These are phyloP conservation scores for Chunga burmeisteri DNA, from an alignment of 2,113 vertebrate genomes.

Conservation along the genomic window DNA sequence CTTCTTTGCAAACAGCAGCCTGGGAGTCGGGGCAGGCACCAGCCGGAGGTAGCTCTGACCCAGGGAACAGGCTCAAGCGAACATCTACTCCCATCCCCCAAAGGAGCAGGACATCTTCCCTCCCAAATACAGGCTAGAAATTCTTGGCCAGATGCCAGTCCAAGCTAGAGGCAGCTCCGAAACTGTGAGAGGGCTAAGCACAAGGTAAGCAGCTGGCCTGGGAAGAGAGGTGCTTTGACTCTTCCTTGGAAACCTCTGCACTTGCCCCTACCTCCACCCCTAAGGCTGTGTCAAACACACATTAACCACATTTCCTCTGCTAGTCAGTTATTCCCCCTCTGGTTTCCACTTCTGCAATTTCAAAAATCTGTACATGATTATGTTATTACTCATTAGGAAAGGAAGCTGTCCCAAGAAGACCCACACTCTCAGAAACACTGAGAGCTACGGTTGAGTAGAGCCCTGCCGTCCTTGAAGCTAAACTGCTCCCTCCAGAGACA, in stretches of 20 bases:
- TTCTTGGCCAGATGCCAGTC: not conserved
- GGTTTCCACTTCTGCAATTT: constrained; percentile 54
- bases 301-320: not conserved
- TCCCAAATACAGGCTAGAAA: not conserved
- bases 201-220: not conserved
- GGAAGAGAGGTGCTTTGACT: not conserved
- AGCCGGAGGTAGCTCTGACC: not conserved
- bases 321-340: not conserved
- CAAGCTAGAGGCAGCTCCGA: not conserved
- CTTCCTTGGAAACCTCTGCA: not conserved
- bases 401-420: not conserved
- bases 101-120: not conserved
- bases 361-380: not conserved
- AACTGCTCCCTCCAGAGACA: not conserved
- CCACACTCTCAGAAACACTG: not conserved
- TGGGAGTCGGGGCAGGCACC: not conserved
- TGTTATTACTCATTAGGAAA: not conserved
- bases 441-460: not conserved
- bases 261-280: not conserved
- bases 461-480: not conserved
- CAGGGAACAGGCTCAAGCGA: fast-evolving
- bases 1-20: not conserved
- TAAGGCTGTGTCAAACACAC: fast-evolving
- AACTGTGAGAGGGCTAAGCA: not conserved
- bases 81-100: not conserved